Conservation (phyloP, 2,797 vertebrate species). For the Nannoperca australis region DNA sequence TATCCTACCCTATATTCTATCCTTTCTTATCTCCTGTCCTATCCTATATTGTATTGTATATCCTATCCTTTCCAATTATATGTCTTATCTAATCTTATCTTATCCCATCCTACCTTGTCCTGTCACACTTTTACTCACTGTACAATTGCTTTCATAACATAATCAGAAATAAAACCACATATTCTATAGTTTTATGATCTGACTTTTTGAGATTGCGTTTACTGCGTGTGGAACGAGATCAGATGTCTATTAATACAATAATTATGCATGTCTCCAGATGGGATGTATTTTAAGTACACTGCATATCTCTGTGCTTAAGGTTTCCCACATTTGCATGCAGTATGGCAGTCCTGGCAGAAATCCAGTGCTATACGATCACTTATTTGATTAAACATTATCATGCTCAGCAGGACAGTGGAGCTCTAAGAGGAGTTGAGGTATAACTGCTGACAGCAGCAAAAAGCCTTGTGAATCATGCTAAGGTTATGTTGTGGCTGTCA, state of each 20-base stretch:
- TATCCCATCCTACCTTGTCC: not conserved
- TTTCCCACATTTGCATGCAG: slow-evolving; percentile 77
- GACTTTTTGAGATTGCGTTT: slow-evolving; percentile 1
- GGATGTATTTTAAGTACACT: slow-evolving; percentile 70
- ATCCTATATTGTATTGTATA: not conserved
- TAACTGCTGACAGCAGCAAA: slow-evolving; percentile 67
- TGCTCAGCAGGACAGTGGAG: slow-evolving; percentile 66
- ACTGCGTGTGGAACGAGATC: slow-evolving; percentile 9
- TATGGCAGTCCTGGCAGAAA: slow-evolving; percentile 71
- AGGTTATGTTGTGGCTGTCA: slow-evolving; percentile 26
- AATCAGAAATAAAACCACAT: not conserved
- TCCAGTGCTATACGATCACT: slow-evolving; percentile 80
- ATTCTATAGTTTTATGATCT: not conserved
- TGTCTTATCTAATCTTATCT: not conserved
- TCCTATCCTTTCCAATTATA: too few species aligned
- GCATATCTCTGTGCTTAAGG: slow-evolving; percentile 63
- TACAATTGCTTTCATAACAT: not conserved
- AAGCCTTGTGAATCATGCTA: slow-evolving; percentile 40
- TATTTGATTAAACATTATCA: slow-evolving; percentile 83
- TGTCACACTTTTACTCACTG: not conserved
- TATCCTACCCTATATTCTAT: not conserved
- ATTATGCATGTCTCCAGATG: slow-evolving; percentile 67
- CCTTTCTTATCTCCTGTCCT: not conserved
- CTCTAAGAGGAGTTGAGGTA: slow-evolving; percentile 54
- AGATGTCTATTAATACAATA: slow-evolving; percentile 33